phyloP scores from a whole-genome alignment of 2,113 vertebrate species.

The Leucopsar rothschildi region DNA sequence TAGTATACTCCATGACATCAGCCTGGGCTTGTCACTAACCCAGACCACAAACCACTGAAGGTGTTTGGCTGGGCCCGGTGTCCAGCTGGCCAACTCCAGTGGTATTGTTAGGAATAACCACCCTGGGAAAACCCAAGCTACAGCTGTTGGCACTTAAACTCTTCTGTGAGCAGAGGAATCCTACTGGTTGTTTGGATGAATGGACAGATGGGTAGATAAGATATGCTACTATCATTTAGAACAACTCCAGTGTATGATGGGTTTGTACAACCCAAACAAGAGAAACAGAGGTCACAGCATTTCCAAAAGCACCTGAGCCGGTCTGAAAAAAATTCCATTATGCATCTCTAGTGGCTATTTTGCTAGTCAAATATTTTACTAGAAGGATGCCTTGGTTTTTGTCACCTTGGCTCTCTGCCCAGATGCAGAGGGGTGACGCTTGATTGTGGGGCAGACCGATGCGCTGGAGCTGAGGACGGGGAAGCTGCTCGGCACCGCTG shows the following conservation, averaged over 20 bases:
- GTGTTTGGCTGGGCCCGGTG: accelerated
- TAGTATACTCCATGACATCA: background rate
- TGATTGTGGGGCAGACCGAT: accelerated
- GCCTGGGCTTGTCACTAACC: background rate
- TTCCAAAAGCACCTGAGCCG: background rate
- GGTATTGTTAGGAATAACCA: background rate
- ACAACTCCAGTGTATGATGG: accelerated
- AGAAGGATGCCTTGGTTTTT: background rate
- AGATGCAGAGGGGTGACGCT: accelerated
- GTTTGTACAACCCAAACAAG: background rate
- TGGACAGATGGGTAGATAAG: accelerated
- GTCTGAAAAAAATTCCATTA: background rate
- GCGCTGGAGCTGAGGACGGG: accelerated
- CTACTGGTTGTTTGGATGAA: accelerated
- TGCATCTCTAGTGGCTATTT: accelerated
- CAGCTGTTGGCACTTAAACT: background rate
- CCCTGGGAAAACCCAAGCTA: background rate
- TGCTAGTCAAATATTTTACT: background rate
- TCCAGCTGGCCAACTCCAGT: background rate
- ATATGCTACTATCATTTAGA: background rate
- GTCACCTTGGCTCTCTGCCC: accelerated
- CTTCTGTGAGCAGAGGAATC: background rate
- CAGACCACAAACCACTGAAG: background rate
- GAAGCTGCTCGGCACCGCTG: too few relatives aligned
- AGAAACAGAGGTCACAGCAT: background rate